Evolutionary conservation across 2,888 invertebrate genomes (phyloP), one percentile per base, ranked within the genome.

Genomic region (Drosophila robusta): DNA sequence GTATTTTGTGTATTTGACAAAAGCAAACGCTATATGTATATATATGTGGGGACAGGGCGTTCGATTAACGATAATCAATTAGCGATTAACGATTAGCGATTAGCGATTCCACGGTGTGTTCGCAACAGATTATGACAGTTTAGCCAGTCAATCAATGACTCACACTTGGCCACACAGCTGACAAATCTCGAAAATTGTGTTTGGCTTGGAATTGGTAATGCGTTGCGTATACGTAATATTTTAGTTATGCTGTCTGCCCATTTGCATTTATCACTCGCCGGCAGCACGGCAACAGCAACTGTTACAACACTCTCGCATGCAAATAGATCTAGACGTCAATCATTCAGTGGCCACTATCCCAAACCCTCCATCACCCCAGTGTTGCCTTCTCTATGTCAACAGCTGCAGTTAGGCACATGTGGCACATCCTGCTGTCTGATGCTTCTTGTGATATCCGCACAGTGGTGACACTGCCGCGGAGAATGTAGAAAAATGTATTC

Each of bases 191-290:
- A 49, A 29, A 39, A 16, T 29, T 26, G 22, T 9, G 6, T 52
- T 16, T 12, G 26, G 11, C 45, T 50, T 45, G 16, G 7, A 36
- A 39, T 24, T 16, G 51, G 62, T 26, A 32, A 32, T 45, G 4
- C 32, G 7, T 36, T 38, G n/a, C 64, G 65, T 57, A 56, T 73
- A 38, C 60, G 50, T 41, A 41, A 71, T 55, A 39, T 50, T 54
- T 22, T 18, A 38, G 24, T 34, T 29, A 55, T 52, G 46, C 41
- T 49, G n/a, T n/a, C 58, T 47, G 51, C 52, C 69, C 55, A 66
- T 78, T 78, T 67, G 66, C 83, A 67, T 78, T 79, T 64, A 75
- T 79, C 80, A 79, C 69, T 76, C 65, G 55, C 65, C 14, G 36
- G 52, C 60, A 44, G 29, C 47, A 54, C 57, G 45, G 32, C 57